Evolutionary conservation across 2,113 vertebrate genomes (phyloP).

Genomic region (Bos indicus): DNA sequence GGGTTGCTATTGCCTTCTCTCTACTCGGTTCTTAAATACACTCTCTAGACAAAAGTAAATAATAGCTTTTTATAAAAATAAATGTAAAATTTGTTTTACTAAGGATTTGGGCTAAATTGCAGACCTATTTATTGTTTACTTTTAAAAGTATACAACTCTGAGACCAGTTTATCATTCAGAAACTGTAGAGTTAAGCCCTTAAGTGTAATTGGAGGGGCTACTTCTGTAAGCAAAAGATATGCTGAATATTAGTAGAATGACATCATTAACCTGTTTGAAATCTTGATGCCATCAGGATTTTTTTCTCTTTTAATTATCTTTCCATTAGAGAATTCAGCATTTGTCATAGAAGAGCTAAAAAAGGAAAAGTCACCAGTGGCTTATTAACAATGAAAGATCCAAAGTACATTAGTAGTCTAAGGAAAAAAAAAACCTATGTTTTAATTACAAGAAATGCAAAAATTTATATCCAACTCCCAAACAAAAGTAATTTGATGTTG

Average conservation of each 20-base stretch:
- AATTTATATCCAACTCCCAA: not conserved
- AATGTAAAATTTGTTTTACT: not conserved
- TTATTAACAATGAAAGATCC: not conserved
- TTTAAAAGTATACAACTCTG: not conserved
- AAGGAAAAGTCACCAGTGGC: not conserved
- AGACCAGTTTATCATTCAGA: not conserved
- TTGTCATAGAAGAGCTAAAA: not conserved
- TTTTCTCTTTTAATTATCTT: not conserved
- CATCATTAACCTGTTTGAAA: not conserved
- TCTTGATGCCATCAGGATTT: not conserved
- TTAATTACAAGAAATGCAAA: not conserved
- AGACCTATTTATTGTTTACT: not conserved
- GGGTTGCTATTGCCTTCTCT: no score
- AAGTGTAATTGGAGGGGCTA: not conserved
- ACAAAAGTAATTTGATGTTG: not conserved
- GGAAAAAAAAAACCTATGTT: not conserved
- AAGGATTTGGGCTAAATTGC: not conserved
- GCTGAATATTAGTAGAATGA: not conserved
- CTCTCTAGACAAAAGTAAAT: not conserved
- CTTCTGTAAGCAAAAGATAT: not conserved
- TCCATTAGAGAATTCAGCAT: not conserved
- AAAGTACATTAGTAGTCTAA: not conserved
- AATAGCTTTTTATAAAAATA: not conserved
- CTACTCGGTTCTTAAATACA: not conserved
- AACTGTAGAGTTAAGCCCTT: not conserved